Evolutionary conservation across 1,140 invertebrate genomes (phyloP), one percentile per base, ranked within the genome.

Genomic region (Rhopalosiphum maidis): DNA sequence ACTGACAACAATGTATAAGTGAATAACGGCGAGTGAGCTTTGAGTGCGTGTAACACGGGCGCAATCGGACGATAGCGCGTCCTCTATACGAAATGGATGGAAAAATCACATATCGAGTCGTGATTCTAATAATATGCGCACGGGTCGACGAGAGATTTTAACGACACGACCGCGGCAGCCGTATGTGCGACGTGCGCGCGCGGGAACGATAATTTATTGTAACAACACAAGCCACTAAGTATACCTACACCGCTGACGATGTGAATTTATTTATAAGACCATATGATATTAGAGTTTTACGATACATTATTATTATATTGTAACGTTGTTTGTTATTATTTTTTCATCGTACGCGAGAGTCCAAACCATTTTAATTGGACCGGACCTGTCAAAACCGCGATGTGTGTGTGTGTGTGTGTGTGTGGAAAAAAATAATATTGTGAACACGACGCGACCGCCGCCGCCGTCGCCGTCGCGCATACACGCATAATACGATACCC

Each of bases 281-380:
- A 68, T 68, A 68, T 4, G 15, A 68, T 68, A n/a, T n/a, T 55
- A 6, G 8, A 55, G 8, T n/a, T 68, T 30, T 68, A 68, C n/a
- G 11, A 68, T 68, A 68, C n/a, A n/a, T 68, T 68, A n/a, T 68
- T 68, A 68, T n/a, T 60, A 9, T 7, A 48, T 48, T 48, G 30
- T 68, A 68, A 68, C 60, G 30, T 68, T 68, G 60, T 68, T 68
- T 68, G 18, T 41, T 85, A 25, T 41, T 25, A 25, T 43, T 85
- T 85, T 85, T 43, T 85, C 8, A 41, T 85, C 37, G 35, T 83
- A 37, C 77, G 21, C 41, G 37, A 85, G 83, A 41, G 37, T 85
- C 23, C 30, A 68, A 85, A 41, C 37, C 30, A 85, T 85, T 85
- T 85, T 85, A 85, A 85, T 85, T 85, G 83, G 37, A 85, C 41